Base-by-base conservation (phyloP, 1,140 invertebrate genomes). In the Drosophila carrolli region DNA sequence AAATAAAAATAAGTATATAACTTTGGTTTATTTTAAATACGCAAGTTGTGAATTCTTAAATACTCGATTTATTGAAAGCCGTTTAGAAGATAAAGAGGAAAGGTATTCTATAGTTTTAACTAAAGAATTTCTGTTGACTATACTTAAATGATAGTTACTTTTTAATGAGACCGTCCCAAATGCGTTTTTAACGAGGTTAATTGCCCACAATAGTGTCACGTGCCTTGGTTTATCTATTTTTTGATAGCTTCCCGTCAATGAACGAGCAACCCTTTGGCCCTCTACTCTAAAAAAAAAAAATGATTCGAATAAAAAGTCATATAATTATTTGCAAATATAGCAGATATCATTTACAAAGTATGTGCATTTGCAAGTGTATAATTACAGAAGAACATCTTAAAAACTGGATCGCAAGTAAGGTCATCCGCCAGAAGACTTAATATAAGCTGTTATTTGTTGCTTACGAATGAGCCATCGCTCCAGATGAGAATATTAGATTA, bases 1-100 rank as follows among this genome's bases (percentile, higher is more conserved):
- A 29, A 76, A 66, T 73, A 59, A 66, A 67, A 53, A 55, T 13
- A n/a, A n/a, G 29, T 8, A 32, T 32, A 7, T 32, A 32, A 32
- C 29, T 32, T 32, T 32, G 29, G 6, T 6, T 32, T 32, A 32
- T 32, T 32, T 32, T 8, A 32, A 32, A 32, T 32, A 8, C 29
- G 29, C 29, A 32, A 32, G 29, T 32, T 32, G 0, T 32, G 29
- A 8, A 8, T 32, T 7, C 29, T 32, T 32, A 32, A 7, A 32
- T 32, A 7, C 29, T 32, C 29, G 29, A 32, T 32, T 32, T 32
- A 32, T 8, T 32, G 6, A 32, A 8, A 32, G 29, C 8, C 1
- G 6, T 23, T 5, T 47, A 4, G 10, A 44, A 10, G 8, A 19
- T 14, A 14, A 41, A 19, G 8, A 19, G 8, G 14, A 10, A 8